These are phyloP conservation scores for Melangyna quadrimaculata DNA, from an alignment of 2,888 invertebrate species.

Conservation along the genomic window DNA sequence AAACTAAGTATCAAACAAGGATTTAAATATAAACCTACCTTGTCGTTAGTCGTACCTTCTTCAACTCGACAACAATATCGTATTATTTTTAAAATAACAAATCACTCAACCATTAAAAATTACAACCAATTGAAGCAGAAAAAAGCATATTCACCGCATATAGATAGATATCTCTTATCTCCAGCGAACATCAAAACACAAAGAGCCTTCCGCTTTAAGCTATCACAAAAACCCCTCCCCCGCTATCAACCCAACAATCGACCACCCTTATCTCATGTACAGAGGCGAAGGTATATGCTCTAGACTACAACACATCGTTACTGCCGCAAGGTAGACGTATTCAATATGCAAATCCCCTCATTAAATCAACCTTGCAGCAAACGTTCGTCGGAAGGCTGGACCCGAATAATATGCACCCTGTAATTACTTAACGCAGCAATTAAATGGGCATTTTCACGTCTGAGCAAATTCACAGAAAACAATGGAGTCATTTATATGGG, in stretches of 20 bases:
- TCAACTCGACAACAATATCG: not conserved
- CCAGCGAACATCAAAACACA: constrained; percentile 41
- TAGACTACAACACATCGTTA: constrained; percentile 11
- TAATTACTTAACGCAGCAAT: constrained; percentile 72
- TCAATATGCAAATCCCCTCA: constrained; percentile 72
- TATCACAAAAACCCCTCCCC: constrained; percentile 10
- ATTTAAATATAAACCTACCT: not conserved
- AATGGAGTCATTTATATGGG: constrained; percentile 17
- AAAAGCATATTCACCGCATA: constrained; percentile 44
- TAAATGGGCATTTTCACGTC: constrained; percentile 72
- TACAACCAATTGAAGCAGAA: constrained; percentile 66
- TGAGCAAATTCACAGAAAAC: constrained; percentile 69
- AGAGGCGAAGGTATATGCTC: constrained; percentile 4
- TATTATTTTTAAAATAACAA: constrained; percentile 56
- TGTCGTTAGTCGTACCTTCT: not conserved
- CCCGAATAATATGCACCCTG: constrained; percentile 69
- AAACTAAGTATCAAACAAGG: not conserved
- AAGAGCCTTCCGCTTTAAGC: constrained; percentile 40
- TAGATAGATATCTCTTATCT: not conserved
- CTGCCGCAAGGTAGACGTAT: constrained; percentile 26
- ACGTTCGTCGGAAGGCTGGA: constrained; percentile 59
- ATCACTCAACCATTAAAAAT: constrained; percentile 64
- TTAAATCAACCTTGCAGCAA: constrained; percentile 61
- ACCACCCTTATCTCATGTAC: constrained; percentile 8
- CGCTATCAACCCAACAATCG: not conserved